phyloP scores from a whole-genome alignment of 2,797 vertebrate species.

The Acanthurus lineatus region DNA sequence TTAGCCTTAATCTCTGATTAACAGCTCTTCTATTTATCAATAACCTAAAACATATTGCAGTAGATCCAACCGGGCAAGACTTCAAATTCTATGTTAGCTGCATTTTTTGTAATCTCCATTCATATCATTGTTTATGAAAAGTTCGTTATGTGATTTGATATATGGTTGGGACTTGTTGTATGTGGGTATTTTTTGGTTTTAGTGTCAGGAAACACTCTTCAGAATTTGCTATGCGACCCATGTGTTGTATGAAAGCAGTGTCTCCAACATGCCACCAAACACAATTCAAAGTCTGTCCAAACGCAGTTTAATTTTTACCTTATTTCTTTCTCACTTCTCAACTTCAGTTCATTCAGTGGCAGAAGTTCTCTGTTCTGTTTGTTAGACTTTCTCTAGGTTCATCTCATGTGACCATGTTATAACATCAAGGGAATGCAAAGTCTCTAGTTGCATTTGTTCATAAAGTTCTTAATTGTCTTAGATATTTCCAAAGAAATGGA shows the following conservation, averaged over 20 bases:
- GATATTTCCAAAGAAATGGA: conserved; percentile 26
- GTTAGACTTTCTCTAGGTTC: conserved; percentile 1
- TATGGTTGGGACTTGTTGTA: background rate
- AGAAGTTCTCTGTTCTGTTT: conserved; percentile 7
- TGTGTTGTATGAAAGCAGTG: conserved; percentile 10
- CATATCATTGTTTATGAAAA: background rate
- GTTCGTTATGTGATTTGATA: conserved; percentile 7
- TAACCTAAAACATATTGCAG: conserved; percentile 36
- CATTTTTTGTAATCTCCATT: background rate
- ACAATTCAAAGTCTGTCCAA: conserved; percentile 17
- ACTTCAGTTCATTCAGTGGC: conserved; percentile 25
- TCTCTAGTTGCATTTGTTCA: conserved; percentile 11
- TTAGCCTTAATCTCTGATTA: conserved; percentile 44
- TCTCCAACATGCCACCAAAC: conserved; percentile 3
- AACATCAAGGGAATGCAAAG: background rate
- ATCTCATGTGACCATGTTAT: conserved; percentile 8
- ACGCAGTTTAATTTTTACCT: conserved; percentile 7
- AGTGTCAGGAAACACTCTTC: background rate
- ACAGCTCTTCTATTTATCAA: conserved; percentile 27
- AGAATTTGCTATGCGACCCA: conserved; percentile 10
- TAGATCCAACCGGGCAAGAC: conserved; percentile 47
- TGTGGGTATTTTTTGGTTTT: conserved; percentile 14
- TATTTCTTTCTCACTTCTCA: background rate
- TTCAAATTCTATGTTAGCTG: conserved; percentile 14
- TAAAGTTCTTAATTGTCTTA: conserved; percentile 22